phyloP scores from a whole-genome alignment of 2,113 vertebrate species.

The Gulo gulo region DNA sequence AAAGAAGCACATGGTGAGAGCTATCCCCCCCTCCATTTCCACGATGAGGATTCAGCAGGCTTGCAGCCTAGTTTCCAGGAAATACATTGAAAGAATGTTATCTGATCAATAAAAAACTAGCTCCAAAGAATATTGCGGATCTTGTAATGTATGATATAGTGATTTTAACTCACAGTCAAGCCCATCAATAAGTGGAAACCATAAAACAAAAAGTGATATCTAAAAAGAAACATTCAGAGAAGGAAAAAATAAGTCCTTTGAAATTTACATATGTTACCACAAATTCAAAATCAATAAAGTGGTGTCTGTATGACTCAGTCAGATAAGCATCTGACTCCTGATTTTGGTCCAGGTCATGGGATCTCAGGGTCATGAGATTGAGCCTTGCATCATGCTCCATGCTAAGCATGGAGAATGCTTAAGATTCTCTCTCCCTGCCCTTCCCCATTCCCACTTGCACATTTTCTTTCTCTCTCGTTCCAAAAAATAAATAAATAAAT shows the following conservation, averaged over 20 bases:
- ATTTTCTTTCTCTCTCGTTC: not conserved
- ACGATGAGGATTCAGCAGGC: not conserved
- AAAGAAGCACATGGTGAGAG: not conserved
- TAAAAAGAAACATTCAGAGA: not conserved
- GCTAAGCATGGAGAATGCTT: not conserved
- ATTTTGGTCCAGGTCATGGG: not conserved
- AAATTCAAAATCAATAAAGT: not conserved
- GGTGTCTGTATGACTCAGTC: not conserved
- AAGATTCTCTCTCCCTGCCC: not conserved
- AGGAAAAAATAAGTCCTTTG: not conserved
- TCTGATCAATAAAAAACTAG: not conserved
- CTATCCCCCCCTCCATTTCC: not conserved
- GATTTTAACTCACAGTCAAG: not conserved
- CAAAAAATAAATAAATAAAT: not conserved
- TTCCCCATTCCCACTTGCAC: not conserved
- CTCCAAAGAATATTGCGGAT: not conserved
- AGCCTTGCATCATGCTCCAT: not conserved
- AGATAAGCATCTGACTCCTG: not conserved
- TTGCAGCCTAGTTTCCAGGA: not conserved
- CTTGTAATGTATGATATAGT: not conserved
- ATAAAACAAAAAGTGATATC: not conserved
- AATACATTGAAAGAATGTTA: not conserved
- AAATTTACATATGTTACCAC: not conserved
- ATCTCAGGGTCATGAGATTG: not conserved
- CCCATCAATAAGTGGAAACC: not conserved